Base-by-base conservation (phyloP, 2,888 invertebrate species). In the Clusia tigrina region DNA sequence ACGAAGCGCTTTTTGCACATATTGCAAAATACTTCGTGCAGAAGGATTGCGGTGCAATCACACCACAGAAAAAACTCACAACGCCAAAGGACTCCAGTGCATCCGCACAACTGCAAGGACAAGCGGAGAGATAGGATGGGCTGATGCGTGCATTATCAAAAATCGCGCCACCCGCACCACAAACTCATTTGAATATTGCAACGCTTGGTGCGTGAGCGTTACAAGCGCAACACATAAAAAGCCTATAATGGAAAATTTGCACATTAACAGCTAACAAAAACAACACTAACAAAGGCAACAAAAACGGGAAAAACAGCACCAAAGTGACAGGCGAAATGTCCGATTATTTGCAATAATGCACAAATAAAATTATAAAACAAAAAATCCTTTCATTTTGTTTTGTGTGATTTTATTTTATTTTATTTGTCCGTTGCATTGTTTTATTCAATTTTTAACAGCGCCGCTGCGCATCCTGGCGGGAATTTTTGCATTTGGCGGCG, bases 241-340 rank as follows among this genome's bases (percentile, higher is more conserved):
- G 3, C n/a, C 42, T n/a, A n/a, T 15, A n/a, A 10, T 17, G 42
- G 2, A n/a, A 18, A 48, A 48, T 48, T 75, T 73, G 67, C 75
- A 74, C 77, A 74, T 74, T 74, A 77, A 75, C 77, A 77, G 76
- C 75, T 74, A 75, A 74, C 74, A 76, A 72, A 69, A 73, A 53
- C 73, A 74, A 72, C 74, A 75, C 12, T 23, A 48, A 56, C 15
- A 52, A 25, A 54, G 18, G 20, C 9, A 32, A 62, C 52, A 52
- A 52, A 20, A 23, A 51, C 24, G 48, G 17, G 26, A 55, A 59
- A 52, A 38, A 42, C 57, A 42, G 24, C 58, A 52, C 24, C 60
- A 64, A 78, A 81, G 77, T 81, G 82, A 82, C 81, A 81, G 78
- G 79, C 80, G 81, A 81, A 82, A 81, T 75, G 80, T 78, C 80